Conservation (phyloP, 2,888 invertebrate species). For the Ochropacha duplaris region DNA sequence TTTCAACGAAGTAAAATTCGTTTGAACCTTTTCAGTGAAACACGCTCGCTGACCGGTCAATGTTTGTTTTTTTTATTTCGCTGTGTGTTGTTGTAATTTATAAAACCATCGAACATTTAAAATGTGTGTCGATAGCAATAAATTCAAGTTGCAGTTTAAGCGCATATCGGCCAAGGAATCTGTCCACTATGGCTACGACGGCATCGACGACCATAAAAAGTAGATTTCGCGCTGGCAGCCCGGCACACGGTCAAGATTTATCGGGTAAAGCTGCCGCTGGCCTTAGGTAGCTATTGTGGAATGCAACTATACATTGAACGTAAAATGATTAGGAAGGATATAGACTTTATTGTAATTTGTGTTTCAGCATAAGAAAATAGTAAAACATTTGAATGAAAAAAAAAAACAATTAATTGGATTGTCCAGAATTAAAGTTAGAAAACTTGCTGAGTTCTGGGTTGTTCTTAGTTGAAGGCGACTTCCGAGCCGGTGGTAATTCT, state of each 20-base stretch:
- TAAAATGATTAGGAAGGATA: neutral
- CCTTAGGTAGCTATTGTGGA: constrained; percentile 54
- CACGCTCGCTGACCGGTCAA: constrained; percentile 12
- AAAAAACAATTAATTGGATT: too few species aligned
- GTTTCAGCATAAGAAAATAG: neutral
- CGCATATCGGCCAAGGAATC: constrained; percentile 70
- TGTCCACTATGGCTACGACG: constrained; percentile 49
- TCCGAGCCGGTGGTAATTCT: too few species aligned
- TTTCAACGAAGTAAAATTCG: neutral
- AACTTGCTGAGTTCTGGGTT: too few species aligned
- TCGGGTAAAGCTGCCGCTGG: constrained; percentile 43
- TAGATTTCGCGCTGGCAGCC: constrained; percentile 62
- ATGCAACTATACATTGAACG: constrained; percentile 46
- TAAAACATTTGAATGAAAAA: too few species aligned
- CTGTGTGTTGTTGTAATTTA: constrained; percentile 11
- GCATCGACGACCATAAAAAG: constrained; percentile 60
- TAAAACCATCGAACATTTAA: constrained; percentile 52
- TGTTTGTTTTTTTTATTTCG: constrained; percentile 24
- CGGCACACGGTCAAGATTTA: constrained; percentile 68
- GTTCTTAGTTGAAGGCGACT: too few species aligned
- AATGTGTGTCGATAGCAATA: constrained; percentile 49
- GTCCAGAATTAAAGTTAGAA: too few species aligned
- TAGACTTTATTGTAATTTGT: neutral
- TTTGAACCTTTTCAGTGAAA: constrained; percentile 5
- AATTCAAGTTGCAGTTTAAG: constrained; percentile 55